Base-by-base conservation (phyloP, 1,140 invertebrate genomes). In the Pinna nobilis region DNA sequence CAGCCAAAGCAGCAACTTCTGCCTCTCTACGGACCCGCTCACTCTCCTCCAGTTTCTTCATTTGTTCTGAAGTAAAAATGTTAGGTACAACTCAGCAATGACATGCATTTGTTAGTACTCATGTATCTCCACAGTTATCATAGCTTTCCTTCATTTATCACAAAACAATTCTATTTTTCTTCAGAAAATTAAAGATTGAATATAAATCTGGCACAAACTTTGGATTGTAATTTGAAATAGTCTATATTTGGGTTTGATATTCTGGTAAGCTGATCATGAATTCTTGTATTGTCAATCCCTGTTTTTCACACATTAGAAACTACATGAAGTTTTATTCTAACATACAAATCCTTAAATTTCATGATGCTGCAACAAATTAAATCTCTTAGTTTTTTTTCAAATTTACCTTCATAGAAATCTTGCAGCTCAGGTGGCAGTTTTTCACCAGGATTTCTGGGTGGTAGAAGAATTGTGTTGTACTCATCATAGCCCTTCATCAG, bases 401-500 rank as follows among this genome's bases (percentile, higher is more conserved):
- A 25, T 72, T 72, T 63, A 88, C 87, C 88, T 66, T 88, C 86
- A 78, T 88, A 90, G 72, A 78, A 89, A 15, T 88, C 83, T 5
- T 84, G 47, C 5, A 90, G 78, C 75, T 89, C 88, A 41, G 67
- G 71, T 13, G 88, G 89, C 6, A 90, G 75, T 82, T 88, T 88
- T 28, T 89, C 87, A 9, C 79, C 79, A 18, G 86, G 70, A 32
- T 35, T 28, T 57, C 89, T 69, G 6, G 89, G 88, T 47, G 89
- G 89, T 20, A 89, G 80, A 4, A 89, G 78, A 11, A 90, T 76
- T 4, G 86, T 89, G 70, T 87, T 86, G 74, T 84, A 87, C 66
- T 89, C 86, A 80, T 90, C 89, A 81, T 89, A 89, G n/a, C 88
- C 86, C 67, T 85, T 85, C 85, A 90, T 88, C 33, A 89, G 76